Conservation (phyloP, 2,888 invertebrate genomes). For the Tyria jacobaeae region DNA sequence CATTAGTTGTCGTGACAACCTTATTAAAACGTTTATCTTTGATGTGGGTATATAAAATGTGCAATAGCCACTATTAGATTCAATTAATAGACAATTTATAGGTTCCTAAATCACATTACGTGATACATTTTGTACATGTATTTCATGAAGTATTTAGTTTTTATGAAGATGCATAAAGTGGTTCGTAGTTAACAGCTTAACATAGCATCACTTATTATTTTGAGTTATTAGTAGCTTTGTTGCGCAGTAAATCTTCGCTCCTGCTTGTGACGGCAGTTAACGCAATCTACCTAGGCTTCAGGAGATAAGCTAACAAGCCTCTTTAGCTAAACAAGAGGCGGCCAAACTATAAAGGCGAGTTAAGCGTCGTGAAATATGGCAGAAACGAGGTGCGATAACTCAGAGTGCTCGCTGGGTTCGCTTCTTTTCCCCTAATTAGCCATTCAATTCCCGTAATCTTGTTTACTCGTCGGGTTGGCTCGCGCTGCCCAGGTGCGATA, state of each 20-base stretch:
- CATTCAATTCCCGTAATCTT: conserved; percentile 87
- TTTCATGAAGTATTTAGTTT: conserved; percentile 26
- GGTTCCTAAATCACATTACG: conserved; percentile 21
- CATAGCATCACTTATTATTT: conserved; percentile 52
- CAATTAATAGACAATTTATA: conserved; percentile 49
- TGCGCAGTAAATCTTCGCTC: conserved; percentile 71
- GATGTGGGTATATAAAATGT: conserved; percentile 57
- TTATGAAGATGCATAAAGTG: conserved; percentile 23
- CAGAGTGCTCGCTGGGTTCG: conserved; percentile 71
- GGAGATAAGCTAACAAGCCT: conserved; percentile 83
- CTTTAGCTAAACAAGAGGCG: conserved; percentile 82
- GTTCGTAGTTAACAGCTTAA: conserved; percentile 42
- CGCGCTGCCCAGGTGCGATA: conserved; percentile 85
- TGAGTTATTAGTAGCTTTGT: conserved; percentile 63
- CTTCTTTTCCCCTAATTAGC: conserved; percentile 86
- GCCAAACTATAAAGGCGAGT: conserved; percentile 81
- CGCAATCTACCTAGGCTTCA: conserved; percentile 79
- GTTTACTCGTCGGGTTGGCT: conserved; percentile 81
- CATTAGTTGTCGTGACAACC: conserved; percentile 69
- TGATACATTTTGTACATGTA: conserved; percentile 12
- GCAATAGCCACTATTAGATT: conserved; percentile 56
- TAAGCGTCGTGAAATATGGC: conserved; percentile 84
- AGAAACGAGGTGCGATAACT: conserved; percentile 81
- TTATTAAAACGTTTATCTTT: conserved; percentile 62
- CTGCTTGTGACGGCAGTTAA: conserved; percentile 74